Conservation (phyloP, 2,113 vertebrate genomes). For the Tachysurus vachellii region DNA sequence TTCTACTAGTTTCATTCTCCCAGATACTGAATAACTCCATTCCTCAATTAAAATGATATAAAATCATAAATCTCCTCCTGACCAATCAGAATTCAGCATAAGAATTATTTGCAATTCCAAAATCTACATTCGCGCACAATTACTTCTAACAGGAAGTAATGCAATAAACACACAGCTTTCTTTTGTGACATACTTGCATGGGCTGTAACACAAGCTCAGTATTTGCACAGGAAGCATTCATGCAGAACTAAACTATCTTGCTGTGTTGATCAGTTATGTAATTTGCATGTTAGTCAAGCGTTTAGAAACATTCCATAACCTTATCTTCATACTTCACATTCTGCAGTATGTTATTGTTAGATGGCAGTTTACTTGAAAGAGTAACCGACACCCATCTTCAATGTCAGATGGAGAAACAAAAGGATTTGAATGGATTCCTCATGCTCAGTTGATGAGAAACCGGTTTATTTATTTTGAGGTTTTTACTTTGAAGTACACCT, state of each 20-base stretch:
- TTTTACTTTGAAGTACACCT: no score
- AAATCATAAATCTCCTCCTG: not conserved
- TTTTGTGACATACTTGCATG: not conserved
- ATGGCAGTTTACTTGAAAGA: not conserved
- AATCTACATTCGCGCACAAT: not conserved
- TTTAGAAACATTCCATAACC: not conserved
- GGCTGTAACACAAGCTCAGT: not conserved
- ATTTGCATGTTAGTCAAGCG: conserved; percentile 7
- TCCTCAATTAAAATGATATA: not conserved
- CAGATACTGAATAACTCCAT: not conserved
- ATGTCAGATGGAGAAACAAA: not conserved
- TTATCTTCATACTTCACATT: not conserved
- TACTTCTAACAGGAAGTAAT: not conserved
- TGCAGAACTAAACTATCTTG: not conserved
- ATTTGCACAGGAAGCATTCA: not conserved
- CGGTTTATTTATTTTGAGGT: not conserved
- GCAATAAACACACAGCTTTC: not conserved
- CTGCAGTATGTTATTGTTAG: not conserved
- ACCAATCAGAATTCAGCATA: not conserved
- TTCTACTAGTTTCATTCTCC: not conserved
- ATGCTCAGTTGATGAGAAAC: not conserved
- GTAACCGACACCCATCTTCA: not conserved
- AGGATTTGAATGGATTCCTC: not conserved
- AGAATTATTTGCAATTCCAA: not conserved
- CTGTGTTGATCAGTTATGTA: not conserved